Evolutionary conservation across 1,140 invertebrate genomes (phyloP).

Genomic region (Magallana gigas): DNA sequence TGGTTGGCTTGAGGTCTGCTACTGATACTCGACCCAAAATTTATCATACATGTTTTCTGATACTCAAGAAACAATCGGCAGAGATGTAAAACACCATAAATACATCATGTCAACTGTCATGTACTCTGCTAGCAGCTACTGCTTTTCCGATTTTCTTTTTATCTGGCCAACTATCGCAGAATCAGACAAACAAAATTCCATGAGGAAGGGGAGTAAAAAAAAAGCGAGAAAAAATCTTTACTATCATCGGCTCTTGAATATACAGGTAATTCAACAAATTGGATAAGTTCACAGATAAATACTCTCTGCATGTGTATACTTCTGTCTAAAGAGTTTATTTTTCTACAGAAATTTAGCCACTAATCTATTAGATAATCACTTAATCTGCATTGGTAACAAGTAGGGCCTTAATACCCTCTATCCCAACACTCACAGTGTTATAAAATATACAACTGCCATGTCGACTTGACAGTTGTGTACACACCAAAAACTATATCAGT

Average conservation of each 20-base stretch:
- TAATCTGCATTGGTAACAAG: background rate
- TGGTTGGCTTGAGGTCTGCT: background rate
- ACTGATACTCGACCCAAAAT: background rate
- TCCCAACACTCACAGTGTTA: constrained; percentile 5
- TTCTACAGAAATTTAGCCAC: constrained; percentile 22
- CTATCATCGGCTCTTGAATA: background rate
- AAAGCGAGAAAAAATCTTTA: background rate
- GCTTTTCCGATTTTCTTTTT: background rate
- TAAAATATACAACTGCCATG: constrained; percentile 32
- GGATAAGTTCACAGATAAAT: background rate
- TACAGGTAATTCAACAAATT: constrained; percentile 9
- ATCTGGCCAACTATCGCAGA: background rate
- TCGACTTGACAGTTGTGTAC: constrained; percentile 25
- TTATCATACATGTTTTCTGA: background rate
- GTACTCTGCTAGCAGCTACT: background rate
- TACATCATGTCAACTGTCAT: constrained; percentile 26
- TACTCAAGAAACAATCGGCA: background rate
- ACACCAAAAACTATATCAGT: constrained; percentile 35
- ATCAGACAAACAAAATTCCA: background rate
- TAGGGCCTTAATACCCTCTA: background rate
- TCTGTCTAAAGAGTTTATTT: constrained; percentile 16
- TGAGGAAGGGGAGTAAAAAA: background rate
- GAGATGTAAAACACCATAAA: background rate
- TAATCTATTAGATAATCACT: constrained; percentile 22
- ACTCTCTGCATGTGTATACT: background rate